Conservation (phyloP, 2,888 invertebrate genomes). For the Meta bourneti region DNA sequence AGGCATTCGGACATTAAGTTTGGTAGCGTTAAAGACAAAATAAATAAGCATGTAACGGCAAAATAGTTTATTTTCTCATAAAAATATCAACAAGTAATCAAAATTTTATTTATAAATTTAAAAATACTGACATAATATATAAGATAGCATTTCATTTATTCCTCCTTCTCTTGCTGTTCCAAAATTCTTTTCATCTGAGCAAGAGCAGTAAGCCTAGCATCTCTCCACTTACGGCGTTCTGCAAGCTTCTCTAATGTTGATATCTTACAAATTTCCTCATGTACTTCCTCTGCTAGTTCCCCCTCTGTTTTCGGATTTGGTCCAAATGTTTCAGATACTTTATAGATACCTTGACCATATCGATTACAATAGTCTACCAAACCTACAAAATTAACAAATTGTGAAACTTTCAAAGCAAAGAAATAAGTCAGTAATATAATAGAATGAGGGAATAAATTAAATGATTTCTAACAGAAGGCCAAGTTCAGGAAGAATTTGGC, state of each 20-base stretch:
- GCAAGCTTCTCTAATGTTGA: conserved; percentile 88
- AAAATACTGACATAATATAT: too few species aligned
- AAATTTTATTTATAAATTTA: too few species aligned
- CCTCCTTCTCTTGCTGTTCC: conserved; percentile 42
- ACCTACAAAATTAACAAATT: conserved; percentile 80
- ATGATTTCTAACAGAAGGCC: too few species aligned
- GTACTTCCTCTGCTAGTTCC: conserved; percentile 85
- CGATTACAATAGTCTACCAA: conserved; percentile 85
- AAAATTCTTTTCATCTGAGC: conserved; percentile 87
- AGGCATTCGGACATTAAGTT: too few species aligned
- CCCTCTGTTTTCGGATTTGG: conserved; percentile 88
- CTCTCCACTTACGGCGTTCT: conserved; percentile 90
- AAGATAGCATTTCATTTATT: not conserved
- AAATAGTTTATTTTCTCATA: too few species aligned
- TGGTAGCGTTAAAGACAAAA: too few species aligned
- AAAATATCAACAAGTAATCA: too few species aligned
- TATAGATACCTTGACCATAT: conserved; percentile 84
- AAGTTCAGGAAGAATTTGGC: too few species aligned
- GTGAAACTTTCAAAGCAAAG: not conserved
- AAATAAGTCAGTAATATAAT: not conserved
- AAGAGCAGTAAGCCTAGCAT: conserved; percentile 89
- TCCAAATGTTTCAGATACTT: conserved; percentile 88
- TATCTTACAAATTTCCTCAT: conserved; percentile 87
- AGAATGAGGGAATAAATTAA: not conserved
- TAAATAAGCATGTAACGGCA: too few species aligned